phyloP scores from a whole-genome alignment of 2,113 vertebrate species.

The Mohoua ochrocephala region DNA sequence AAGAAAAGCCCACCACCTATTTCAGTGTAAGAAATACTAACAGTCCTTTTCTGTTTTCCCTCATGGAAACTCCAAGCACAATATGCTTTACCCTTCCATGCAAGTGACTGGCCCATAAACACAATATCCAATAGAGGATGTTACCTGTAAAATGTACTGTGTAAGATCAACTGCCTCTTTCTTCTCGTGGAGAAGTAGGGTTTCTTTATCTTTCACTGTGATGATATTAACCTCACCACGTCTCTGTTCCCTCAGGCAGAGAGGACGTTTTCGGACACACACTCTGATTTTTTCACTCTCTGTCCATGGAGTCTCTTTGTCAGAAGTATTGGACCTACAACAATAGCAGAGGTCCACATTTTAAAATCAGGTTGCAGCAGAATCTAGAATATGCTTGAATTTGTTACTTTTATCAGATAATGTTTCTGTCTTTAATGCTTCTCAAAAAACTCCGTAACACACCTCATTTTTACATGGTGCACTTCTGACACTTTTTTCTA shows the following conservation, averaged over 20 bases:
- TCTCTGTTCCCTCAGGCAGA: slow-evolving; percentile 72
- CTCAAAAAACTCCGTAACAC: rapidly evolving
- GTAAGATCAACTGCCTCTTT: slow-evolving; percentile 90
- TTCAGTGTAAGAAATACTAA: background rate
- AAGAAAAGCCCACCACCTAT: background rate
- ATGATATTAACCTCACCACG: slow-evolving; percentile 83
- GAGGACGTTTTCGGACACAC: slow-evolving; percentile 87
- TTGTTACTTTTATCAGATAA: background rate
- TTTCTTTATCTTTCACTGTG: slow-evolving; percentile 75
- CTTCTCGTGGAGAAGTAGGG: slow-evolving; percentile 82
- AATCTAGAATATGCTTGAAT: background rate
- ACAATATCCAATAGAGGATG: background rate
- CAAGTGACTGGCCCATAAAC: background rate
- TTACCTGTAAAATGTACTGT: slow-evolving; percentile 87
- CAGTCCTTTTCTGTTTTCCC: background rate
- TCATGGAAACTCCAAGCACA: background rate
- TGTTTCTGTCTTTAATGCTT: background rate
- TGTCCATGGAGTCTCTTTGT: slow-evolving; percentile 70
- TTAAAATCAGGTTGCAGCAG: background rate
- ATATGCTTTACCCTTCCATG: background rate
- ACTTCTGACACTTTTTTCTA: background rate
- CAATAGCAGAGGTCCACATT: background rate
- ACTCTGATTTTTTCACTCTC: slow-evolving; percentile 83
- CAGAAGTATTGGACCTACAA: slow-evolving; percentile 60
- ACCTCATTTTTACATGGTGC: background rate